phyloP scores from a whole-genome alignment of 2,888 invertebrate species.

The Megaustenia siamemsis region DNA sequence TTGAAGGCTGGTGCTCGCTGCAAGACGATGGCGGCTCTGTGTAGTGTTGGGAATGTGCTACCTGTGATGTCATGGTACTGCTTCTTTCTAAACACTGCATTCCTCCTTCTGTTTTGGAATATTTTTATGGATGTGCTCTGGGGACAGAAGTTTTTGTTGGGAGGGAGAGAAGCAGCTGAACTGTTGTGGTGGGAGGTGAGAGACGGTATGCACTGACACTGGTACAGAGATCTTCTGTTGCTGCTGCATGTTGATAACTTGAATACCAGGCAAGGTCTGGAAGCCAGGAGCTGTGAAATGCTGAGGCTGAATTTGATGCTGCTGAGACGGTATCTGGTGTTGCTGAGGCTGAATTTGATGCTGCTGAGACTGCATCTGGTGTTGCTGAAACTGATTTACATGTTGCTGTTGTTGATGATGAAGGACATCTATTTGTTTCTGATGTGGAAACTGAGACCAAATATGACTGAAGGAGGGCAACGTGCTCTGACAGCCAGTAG shows the following conservation, averaged over 20 bases:
- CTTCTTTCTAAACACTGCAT: slow-evolving; percentile 9
- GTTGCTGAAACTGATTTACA: slow-evolving; percentile 53
- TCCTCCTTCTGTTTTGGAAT: not conserved
- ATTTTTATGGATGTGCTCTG: slow-evolving; percentile 1
- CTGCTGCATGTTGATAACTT: slow-evolving; percentile 49
- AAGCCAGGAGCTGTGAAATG: slow-evolving; percentile 39
- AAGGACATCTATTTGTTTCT: slow-evolving; percentile 57
- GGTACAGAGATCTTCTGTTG: slow-evolving; percentile 34
- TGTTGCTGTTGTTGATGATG: slow-evolving; percentile 65
- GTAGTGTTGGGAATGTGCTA: not conserved
- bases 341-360: slow-evolving; percentile 32
- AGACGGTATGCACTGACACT: slow-evolving; percentile 21
- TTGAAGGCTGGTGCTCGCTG: slow-evolving; percentile 24
- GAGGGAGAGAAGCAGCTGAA: slow-evolving; percentile 35
- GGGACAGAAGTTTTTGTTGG: slow-evolving; percentile 10
- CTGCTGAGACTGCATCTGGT: slow-evolving; percentile 57
- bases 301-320: slow-evolving; percentile 23
- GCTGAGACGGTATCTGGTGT: slow-evolving; percentile 58
- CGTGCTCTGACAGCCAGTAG: slow-evolving; percentile 56
- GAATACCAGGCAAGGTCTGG: slow-evolving; percentile 44
- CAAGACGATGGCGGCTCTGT: slow-evolving; percentile 6
- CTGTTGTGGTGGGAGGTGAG: slow-evolving; percentile 22
- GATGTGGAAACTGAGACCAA: slow-evolving; percentile 62
- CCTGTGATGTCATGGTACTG: not conserved
- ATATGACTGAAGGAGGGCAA: slow-evolving; percentile 73